Base-by-base conservation (phyloP, 2,888 invertebrate species). In the Digitonthophagus gazella region DNA sequence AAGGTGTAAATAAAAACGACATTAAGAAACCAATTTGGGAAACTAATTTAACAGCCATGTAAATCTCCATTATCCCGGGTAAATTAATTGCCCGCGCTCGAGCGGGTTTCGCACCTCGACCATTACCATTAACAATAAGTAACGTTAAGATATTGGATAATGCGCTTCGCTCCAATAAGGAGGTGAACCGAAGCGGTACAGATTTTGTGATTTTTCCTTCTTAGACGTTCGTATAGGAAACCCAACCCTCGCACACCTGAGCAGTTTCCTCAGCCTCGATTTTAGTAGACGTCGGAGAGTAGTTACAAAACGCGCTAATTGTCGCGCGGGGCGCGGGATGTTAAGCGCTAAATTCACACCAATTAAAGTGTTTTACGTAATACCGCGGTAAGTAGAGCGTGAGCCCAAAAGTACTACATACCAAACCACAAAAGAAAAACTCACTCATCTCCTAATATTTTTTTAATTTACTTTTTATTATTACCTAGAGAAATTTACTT, bases 341-440 rank as follows among this genome's bases (percentile, higher is more conserved):
- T 77, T 79, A 79, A 80, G 79, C 77, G 78, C 79, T 76, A 79
- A 80, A 80, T 80, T 81, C 79, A 80, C 81, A 79, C 80, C 80
- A 80, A 81, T 81, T 81, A 80, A n/a, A 77, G 76, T 76, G 77
- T 80, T 72, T 81, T 81, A 81, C 82, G 79, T 80, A 80, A 80
- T 78, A 73, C 69, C 73, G 70, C 70, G 15, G 78, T 81, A 82
- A 82, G 80, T 81, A 82, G 81, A 81, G 81, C 81, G 80, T 81
- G 80, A 75, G 78, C 76, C 76, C 75, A 78, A 80, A 78, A 80
- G 58, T 64, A 64, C 68, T 58, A 61, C 63, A 54, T 61, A 66
- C 55, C 65, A 61, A 54, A 58, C 68, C 18, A 20, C 64, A 66
- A 16, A 54, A 44, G 15, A 65, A 65, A 15, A 65, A 65, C 18